A percentile compares a stretch with the other conserved stretches of the same genome.
Evolutionary conservation across 2,888 invertebrate genomes (phyloP).

Genomic region (Hypena proboscidalis): DNA sequence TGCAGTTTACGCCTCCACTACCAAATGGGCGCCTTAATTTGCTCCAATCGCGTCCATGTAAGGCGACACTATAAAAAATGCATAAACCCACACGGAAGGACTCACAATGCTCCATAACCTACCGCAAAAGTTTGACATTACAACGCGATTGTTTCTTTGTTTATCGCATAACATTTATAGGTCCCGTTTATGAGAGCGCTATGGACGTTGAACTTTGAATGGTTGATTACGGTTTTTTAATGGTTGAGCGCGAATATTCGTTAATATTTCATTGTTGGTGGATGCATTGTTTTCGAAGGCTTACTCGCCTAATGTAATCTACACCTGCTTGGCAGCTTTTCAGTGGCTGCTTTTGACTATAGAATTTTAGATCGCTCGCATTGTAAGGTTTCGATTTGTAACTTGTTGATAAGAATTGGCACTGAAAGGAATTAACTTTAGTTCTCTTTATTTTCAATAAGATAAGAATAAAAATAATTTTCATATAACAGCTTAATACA

Average conservation of each 20-base stretch:
- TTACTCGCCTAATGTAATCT: slow-evolving; percentile 40
- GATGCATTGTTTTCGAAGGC: slow-evolving; percentile 49
- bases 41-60: slow-evolving; percentile 42
- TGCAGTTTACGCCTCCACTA: no score
- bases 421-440: not conserved
- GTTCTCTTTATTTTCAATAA: no score
- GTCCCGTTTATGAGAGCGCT: slow-evolving; percentile 64
- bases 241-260: slow-evolving; percentile 70
- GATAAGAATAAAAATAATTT: no score
- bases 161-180: slow-evolving; percentile 75
- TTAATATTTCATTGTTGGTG: slow-evolving; percentile 66
- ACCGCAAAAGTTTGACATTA: slow-evolving; percentile 78
- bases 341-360: slow-evolving; percentile 12
- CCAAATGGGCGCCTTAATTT: no score
- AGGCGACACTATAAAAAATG: slow-evolving; percentile 50
- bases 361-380: slow-evolving; percentile 11
- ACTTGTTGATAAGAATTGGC: no score
- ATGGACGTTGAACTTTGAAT: slow-evolving; percentile 78
- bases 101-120: slow-evolving; percentile 70
- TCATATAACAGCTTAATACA: no score
- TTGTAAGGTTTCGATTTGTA: slow-evolving; percentile 7
- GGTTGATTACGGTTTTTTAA: slow-evolving; percentile 80
- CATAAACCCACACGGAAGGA: slow-evolving; percentile 61
- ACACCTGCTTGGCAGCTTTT: slow-evolving; percentile 25
- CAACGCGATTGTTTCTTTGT: slow-evolving; percentile 77